Evolutionary conservation across 2,888 invertebrate species (phyloP), one percentile per base, ranked within the genome.

Genomic region (Trichopria drosophilae): DNA sequence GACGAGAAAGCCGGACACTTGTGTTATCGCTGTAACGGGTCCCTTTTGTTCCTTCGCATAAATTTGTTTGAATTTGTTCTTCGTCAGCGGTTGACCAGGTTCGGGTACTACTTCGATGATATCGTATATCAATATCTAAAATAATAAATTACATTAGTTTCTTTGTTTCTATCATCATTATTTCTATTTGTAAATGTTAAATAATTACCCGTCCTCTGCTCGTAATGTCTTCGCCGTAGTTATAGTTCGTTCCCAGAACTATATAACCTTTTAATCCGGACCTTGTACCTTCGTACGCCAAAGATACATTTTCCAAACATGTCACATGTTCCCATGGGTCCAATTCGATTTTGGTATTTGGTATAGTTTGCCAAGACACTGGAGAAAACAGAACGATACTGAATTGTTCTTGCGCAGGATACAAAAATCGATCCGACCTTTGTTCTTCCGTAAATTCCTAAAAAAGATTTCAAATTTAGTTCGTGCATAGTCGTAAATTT

Each of bases 11-110:
- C 99, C 99, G 39, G 93, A 81, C 16, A 95, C 94, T 73, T 95
- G 92, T 0, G 94, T 89, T 34, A 99, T 83, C 0, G 97, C 96
- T 0, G 98, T 96, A 1, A 99, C 96, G 0, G 99, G 98, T 0
- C 98, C 99, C 76, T 99, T 99, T 76, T 99, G 99, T 70, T 99
- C 99, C 75, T 97, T 96, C 5, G 95, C 92, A 75, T 97, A 98
- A 15, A 98, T 81, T 72, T 93, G 92, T 79, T 99, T 99, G 63
- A 99, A 89, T 67, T 94, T 86, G 76, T 97, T 95, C 79, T 96
- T 96, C 0, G 98, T 98, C 18, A 99, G 80, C 0, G 99, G 99
- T 72, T 96, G 94, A 0, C 97, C 98, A 0, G 98, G 98, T 73
- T 99, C 99, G 0, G 99, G 99, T 0, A 99, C 99, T 1, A 98